Base-by-base conservation (phyloP, 2,113 vertebrate genomes). In the Plotosus lineatus region DNA sequence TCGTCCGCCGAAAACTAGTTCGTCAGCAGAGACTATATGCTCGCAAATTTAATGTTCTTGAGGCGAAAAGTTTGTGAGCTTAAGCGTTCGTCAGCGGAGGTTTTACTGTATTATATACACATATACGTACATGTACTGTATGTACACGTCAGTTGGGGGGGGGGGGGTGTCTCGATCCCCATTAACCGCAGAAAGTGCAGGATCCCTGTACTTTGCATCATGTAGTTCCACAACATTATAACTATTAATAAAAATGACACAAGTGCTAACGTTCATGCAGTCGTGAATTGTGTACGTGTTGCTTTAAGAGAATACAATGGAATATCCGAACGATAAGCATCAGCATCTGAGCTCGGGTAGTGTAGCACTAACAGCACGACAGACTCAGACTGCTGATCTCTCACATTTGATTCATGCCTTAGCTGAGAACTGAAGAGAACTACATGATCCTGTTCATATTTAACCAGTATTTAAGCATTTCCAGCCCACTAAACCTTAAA, bases 301-400 rank as follows among this genome's bases (percentile, higher is more conserved):
- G 11, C 74, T 23, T 56, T 23, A 73, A 73, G 23, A 69, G 40
- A 15, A 76, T 42, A 33, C 17, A 33, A 44, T n/a, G 53, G 60
- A n/a, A 71, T 28, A 63, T 65, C 83, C 78, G 83, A 89, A 90
- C 88, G 91, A 91, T 88, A 88, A 86, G 90, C 92, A 81, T 88
- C 88, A 86, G 90, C 92, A 81, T 83, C n/a, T 65, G 83, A 87
- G 85, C 31, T 75, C 38, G 84, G 61, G 68, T 89, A 87, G 87
- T 89, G 89, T 89, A 85, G 90, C 89, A 81, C 79, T 36, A 87
- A 91, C 28, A 33, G 48, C 42, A 55, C 56, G 81, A 75, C 48
- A 82, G 60, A 69, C 53, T 56, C 23, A 48, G 56, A 2, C 50
- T 61, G 63, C 56, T 51, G 48, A 83, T 71, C 36, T 82, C 28